Evolutionary conservation across 2,113 vertebrate species (phyloP).

Genomic region (Zapus hudsonius): DNA sequence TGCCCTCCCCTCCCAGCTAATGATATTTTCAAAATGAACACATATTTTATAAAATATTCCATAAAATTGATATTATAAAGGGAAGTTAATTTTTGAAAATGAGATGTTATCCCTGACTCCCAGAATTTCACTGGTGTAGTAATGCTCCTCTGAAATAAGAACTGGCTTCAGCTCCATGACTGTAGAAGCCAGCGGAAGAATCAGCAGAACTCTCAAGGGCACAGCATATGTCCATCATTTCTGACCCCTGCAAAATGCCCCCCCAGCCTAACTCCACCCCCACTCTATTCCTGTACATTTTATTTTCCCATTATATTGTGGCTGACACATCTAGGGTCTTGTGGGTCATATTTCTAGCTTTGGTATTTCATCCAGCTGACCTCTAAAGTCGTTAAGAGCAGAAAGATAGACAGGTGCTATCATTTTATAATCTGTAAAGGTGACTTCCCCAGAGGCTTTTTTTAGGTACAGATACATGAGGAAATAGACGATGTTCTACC

Average conservation of each 20-base stretch:
- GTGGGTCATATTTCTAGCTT: background rate
- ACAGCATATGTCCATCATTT: background rate
- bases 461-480: background rate
- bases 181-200: background rate
- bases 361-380: background rate
- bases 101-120: background rate
- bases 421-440: background rate
- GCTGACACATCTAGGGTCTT: background rate
- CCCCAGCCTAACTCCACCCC: background rate
- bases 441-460: background rate
- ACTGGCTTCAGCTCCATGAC: fast-evolving
- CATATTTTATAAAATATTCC: background rate
- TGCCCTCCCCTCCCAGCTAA: too few species aligned
- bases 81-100: constrained; percentile 8
- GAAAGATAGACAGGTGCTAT: background rate
- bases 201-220: background rate
- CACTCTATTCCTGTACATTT: background rate
- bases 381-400: background rate
- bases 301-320: background rate
- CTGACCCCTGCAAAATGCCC: background rate
- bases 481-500: fast-evolving
- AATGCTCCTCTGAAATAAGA: background rate
- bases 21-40: background rate
- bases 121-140: background rate
- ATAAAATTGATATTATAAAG: background rate